Evolutionary conservation across 2,113 vertebrate genomes (phyloP).

Genomic region (Corvus hawaiiensis): DNA sequence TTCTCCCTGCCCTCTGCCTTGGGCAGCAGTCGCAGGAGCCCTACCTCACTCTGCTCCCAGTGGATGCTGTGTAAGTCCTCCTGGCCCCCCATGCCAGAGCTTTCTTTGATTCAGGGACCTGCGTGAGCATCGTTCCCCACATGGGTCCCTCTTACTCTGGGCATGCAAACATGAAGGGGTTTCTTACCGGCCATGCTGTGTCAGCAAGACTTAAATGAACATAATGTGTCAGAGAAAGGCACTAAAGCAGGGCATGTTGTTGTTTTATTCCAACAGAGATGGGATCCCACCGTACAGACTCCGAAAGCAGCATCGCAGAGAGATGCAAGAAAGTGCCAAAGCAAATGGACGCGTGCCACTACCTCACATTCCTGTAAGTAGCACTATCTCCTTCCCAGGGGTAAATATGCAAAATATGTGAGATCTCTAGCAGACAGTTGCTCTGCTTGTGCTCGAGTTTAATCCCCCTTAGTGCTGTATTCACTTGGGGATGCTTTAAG

Average conservation of each 20-base stretch:
- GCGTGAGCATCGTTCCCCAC: rapidly evolving
- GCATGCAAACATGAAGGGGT: rapidly evolving
- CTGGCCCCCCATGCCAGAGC: too few species aligned
- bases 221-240: background rate
- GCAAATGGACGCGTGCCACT: constrained; percentile 95
- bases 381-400: background rate
- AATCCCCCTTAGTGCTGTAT: background rate
- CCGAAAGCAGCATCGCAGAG: constrained; percentile 93
- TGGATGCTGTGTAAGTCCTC: background rate
- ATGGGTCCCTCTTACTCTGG: background rate
- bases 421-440: background rate
- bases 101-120: rapidly evolving
- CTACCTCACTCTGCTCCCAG: rapidly evolving
- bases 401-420: constrained; percentile 9
- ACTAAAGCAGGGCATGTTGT: background rate
- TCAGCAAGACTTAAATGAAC: rapidly evolving
- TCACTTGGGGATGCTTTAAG: background rate
- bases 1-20: background rate
- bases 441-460: background rate
- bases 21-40: background rate
- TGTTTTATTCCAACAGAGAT: constrained; percentile 76
- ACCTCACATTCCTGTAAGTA: constrained; percentile 98
- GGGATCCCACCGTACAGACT: constrained; percentile 92
- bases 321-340: constrained; percentile 99
- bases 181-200: background rate